Evolutionary conservation across 2,113 vertebrate genomes (phyloP), one percentile per base, ranked within the genome.

Genomic region (Sander vitreus): DNA sequence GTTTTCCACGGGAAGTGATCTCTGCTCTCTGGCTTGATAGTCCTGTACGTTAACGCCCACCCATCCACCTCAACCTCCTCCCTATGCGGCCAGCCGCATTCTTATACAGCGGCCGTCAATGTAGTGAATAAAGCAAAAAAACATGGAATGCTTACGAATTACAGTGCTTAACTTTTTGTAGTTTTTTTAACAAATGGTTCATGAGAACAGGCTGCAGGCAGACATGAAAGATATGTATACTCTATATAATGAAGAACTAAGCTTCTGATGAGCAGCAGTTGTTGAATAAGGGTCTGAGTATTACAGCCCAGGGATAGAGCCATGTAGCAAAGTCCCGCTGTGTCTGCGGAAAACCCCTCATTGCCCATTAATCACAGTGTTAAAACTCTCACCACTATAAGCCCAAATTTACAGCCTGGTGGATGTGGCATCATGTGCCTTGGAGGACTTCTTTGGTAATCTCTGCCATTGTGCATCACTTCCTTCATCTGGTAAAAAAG

Each of bases 331-430:
- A 50, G 63, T 79, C 89, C 84, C 1, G 33, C 83, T 76, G 76
- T 69, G 80, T 48, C 58, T 48, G 47, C 67, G 82, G 86, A 82
- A 84, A 82, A 45, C 63, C 81, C 33, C 11, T 86, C 75, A 83
- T 88, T 80, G 71, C 53, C 78, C 55, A 74, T 84, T 82, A 77
- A 83, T 77, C 72, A 66, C 74, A 71, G 67, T 45, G 71, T 84
- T 79, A 70, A 69, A 81, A 59, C 18, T 21, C 67, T 76, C 66
- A 48, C 43, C 13, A 39, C 27, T 5, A 45, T 58, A 65, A 76
- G 18, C 64, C 36, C 47, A 73, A 18, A 86, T 81, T 45, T 73
- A 60, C 63, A 55, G 50, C 18, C 27, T 54, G 59, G 55, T 50
- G 57, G 67, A 73, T 53, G 65, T 71, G 65, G 50, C 13, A 3